Percentiles rank a stretch among this genome's conserved stretches.
These are phyloP conservation scores for Xenopus petersii DNA, from an alignment of 2,797 vertebrate species.

Conservation along the genomic window DNA sequence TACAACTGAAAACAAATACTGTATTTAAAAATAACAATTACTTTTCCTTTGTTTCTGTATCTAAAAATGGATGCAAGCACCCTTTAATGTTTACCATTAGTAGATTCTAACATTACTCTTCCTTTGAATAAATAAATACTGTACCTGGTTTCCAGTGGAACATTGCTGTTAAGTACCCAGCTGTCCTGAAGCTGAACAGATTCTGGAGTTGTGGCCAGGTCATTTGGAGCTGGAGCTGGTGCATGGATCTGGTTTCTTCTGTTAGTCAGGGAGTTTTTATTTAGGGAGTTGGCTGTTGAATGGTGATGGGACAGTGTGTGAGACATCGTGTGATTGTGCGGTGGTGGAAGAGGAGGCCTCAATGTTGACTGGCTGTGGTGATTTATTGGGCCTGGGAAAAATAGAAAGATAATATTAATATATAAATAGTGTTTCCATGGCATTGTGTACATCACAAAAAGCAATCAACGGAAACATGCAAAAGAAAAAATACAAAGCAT, in stretches of 20 bases:
- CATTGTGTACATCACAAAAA: no score
- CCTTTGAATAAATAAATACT: no score
- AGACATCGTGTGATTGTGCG: conserved; percentile 92
- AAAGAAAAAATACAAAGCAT: no score
- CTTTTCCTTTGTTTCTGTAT: no score
- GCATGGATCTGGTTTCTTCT: conserved; percentile 90
- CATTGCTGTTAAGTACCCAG: conserved; percentile 84
- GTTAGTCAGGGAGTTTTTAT: conserved; percentile 90
- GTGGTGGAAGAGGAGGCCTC: conserved; percentile 89
- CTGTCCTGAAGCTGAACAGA: conserved; percentile 90
- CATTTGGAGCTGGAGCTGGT: conserved; percentile 80
- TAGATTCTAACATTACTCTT: no score
- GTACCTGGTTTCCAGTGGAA: conserved; percentile 83
- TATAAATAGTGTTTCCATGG: no score
- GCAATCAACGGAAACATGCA: no score
- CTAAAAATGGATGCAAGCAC: no score
- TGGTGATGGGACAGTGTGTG: conserved; percentile 92
- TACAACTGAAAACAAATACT: no score
- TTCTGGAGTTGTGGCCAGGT: conserved; percentile 92
- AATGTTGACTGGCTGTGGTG: conserved; percentile 95
- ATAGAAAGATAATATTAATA: neutral
- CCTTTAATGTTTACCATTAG: no score
- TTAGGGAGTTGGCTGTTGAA: conserved; percentile 94
- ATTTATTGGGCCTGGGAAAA: conserved; percentile 81
- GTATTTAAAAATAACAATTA: no score